Percentiles rank a stretch among this genome's conserved stretches.
Evolutionary conservation across 2,797 vertebrate species (phyloP).

Genomic region (Nothura maculosa): DNA sequence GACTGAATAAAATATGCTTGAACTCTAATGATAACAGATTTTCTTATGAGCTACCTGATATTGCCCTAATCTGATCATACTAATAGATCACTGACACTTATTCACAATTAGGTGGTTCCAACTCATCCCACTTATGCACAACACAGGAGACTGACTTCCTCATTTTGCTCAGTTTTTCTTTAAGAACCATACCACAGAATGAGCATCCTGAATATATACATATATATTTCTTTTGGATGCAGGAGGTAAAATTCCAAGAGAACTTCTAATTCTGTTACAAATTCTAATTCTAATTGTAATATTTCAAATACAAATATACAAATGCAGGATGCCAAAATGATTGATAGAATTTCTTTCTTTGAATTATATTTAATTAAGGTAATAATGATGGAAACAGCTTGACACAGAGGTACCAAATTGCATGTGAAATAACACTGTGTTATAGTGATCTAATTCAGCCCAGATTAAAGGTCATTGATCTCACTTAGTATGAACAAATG

Average conservation of each 20-base stretch:
- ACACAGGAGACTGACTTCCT: neutral
- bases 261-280: neutral
- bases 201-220: neutral
- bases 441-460: neutral
- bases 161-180: accelerated
- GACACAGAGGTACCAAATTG: neutral
- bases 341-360: neutral
- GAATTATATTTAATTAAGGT: neutral
- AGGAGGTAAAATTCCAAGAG: neutral
- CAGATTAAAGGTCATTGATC: neutral
- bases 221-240: neutral
- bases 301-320: neutral
- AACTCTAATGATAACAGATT: neutral
- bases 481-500: neutral
- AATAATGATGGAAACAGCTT: neutral
- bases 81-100: neutral
- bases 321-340: neutral
- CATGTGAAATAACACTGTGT: neutral
- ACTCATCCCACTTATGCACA: accelerated
- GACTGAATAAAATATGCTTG: neutral
- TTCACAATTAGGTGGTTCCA: neutral
- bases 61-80: neutral
- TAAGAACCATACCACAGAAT: neutral
- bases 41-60: neutral
- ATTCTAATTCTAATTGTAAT: too few relatives aligned